phyloP scores from a whole-genome alignment of 2,113 vertebrate genomes.

The Suricata suricatta region DNA sequence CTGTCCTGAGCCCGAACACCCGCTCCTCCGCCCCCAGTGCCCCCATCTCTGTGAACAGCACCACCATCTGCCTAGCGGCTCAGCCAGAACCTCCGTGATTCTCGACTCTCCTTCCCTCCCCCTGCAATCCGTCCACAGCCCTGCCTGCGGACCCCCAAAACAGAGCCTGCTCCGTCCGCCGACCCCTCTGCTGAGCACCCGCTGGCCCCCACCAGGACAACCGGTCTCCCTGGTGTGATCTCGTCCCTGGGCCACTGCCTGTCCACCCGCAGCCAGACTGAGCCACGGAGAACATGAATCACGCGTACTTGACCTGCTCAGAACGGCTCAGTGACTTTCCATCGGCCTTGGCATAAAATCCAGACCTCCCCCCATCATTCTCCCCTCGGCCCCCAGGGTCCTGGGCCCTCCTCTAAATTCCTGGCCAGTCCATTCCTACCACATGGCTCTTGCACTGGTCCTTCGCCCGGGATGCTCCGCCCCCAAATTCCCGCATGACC shows the following conservation, averaged over 20 bases:
- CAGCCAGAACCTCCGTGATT: neutral
- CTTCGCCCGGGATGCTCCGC: neutral
- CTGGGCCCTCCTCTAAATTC: neutral
- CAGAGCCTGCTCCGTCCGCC: neutral
- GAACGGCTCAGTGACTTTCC: neutral
- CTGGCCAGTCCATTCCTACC: neutral
- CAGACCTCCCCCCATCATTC: accelerated
- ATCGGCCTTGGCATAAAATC: accelerated
- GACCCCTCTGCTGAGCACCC: neutral
- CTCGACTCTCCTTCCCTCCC: neutral
- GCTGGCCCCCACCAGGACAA: neutral
- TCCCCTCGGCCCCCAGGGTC: neutral
- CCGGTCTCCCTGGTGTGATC: neutral
- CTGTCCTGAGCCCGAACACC: neutral
- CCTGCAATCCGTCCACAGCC: neutral
- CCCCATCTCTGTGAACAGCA: neutral
- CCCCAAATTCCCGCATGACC: neutral
- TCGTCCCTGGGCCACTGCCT: neutral
- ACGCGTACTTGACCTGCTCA: accelerated
- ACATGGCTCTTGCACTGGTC: neutral
- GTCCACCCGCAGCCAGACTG: neutral
- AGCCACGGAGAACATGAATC: neutral
- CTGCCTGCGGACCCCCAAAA: neutral
- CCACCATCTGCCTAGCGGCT: neutral
- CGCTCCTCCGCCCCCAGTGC: neutral